Conservation (phyloP, 2,113 vertebrate genomes). For the Austrofundulus limnaeus region DNA sequence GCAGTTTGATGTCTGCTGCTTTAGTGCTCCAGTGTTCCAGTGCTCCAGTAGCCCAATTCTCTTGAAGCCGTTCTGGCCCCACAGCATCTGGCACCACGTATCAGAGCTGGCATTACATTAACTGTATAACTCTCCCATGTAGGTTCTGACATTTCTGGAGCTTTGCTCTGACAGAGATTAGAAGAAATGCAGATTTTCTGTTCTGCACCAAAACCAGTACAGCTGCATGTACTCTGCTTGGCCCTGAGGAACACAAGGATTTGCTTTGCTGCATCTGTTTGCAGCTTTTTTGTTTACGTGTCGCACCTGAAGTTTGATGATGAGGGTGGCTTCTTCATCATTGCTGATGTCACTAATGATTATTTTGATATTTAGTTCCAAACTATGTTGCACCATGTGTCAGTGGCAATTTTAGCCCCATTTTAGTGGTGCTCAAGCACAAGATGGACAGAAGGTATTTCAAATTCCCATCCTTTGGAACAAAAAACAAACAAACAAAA, state of each 20-base stretch:
- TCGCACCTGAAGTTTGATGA: too few relatives aligned
- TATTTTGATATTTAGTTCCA: not conserved
- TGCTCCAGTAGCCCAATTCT: not conserved
- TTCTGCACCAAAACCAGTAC: not conserved
- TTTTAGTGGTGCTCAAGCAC: too few relatives aligned
- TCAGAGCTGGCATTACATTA: not conserved
- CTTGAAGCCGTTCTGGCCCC: not conserved
- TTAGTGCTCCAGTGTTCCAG: not conserved
- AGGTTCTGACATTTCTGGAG: not conserved
- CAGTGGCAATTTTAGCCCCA: too few relatives aligned
- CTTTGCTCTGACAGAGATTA: not conserved
- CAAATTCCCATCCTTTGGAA: too few relatives aligned
- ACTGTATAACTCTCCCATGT: not conserved
- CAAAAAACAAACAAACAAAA: too few relatives aligned
- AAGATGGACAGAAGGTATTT: too few relatives aligned
- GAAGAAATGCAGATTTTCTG: not conserved
- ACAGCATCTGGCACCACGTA: not conserved
- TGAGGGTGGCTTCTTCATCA: too few relatives aligned
- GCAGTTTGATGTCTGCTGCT: not conserved
- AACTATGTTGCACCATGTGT: not conserved
- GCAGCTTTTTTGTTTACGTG: not conserved
- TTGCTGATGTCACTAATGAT: not conserved
- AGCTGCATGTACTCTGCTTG: too few relatives aligned
- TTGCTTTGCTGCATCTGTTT: not conserved
- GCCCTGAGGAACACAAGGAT: not conserved